Evolutionary conservation across 1,140 invertebrate genomes (phyloP), one percentile per base, ranked within the genome.

Genomic region (Capitella teleta): DNA sequence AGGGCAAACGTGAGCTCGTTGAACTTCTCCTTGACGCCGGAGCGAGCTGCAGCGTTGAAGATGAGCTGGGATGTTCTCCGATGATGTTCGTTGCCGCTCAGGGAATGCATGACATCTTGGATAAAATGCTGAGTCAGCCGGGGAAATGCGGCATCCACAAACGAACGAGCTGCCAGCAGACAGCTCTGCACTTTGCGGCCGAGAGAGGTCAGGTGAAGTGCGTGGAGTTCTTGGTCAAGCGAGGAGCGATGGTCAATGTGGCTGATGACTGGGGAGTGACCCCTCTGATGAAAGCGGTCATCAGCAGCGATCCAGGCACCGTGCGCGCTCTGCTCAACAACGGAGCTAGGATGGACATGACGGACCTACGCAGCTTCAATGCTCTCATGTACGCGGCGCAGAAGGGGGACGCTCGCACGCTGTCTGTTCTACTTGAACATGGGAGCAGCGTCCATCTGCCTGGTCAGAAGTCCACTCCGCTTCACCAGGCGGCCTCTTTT

Each of bases 191-290:
- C 42, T 44, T 44, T 44, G 42, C 42, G 4, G 10, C 42, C 42
- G 24, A 44, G 24, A 44, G 28, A 24, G 42, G 42, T 6, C 42
- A 44, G 12, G 23, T 24, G 23, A 14, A 25, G 21, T 44, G 42
- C 16, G 42, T 44, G 5, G 16, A 24, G 5, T 8, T 14, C 21
- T 16, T 44, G 16, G 6, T 44, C 16, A 24, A 44, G 16, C 10
- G 24, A 12, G 6, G 42, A 6, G 42, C 42, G 4, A 44, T 44
- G 42, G 24, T 44, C 10, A 25, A 44, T 16, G 24, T 44, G n/a
- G 16, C 42, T n/a, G 24, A 44, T 23, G 42, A 44, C 23, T 44
- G 42, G 42, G 42, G 42, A n/a, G 42, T 24, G 24, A 44, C 42
- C 12, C 42, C 42, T 24, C 42, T 44, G n/a, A 8, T 44, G 5